Evolutionary conservation across 2,797 vertebrate genomes (phyloP).

Genomic region (Danio kyathit): DNA sequence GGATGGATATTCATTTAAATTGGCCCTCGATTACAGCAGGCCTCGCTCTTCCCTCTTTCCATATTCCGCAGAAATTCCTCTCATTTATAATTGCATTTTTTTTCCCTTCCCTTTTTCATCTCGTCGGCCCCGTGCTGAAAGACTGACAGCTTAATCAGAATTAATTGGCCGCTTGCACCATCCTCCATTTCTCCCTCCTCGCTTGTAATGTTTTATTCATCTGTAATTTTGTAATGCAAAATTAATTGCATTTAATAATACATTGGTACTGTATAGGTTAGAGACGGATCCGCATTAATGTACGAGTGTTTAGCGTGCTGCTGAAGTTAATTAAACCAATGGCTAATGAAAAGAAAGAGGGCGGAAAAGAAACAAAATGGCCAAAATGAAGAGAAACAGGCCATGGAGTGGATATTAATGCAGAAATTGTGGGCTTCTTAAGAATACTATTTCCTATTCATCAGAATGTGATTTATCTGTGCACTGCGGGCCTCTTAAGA

Average conservation of each 20-base stretch:
- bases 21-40: conserved; percentile 37
- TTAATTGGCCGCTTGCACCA: conserved; percentile 65
- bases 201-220: conserved; percentile 67
- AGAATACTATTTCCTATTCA: conserved; percentile 25
- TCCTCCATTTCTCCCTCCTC: conserved; percentile 56
- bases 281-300: conserved; percentile 50
- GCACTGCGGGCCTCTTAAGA: conserved; percentile 1
- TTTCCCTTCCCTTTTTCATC: conserved; percentile 57
- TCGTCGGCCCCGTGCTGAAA: conserved; percentile 51
- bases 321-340: conserved; percentile 55
- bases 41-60: background rate
- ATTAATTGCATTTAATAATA: conserved; percentile 68
- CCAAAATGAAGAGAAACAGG: background rate
- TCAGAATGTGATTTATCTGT: conserved; percentile 23
- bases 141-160: conserved; percentile 67
- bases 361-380: conserved; percentile 2
- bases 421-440: conserved; percentile 15
- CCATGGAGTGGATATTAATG: background rate
- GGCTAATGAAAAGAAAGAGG: conserved; percentile 52
- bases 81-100: conserved; percentile 46
- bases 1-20: conserved; percentile 55
- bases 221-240: conserved; percentile 67
- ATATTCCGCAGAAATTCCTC: conserved; percentile 16
- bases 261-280: conserved; percentile 61
- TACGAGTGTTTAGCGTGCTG: conserved; percentile 51